phyloP scores from a whole-genome alignment of 37 sponge, comb jelly and placozoan genomes.

The Haliclona indistincta region DNA sequence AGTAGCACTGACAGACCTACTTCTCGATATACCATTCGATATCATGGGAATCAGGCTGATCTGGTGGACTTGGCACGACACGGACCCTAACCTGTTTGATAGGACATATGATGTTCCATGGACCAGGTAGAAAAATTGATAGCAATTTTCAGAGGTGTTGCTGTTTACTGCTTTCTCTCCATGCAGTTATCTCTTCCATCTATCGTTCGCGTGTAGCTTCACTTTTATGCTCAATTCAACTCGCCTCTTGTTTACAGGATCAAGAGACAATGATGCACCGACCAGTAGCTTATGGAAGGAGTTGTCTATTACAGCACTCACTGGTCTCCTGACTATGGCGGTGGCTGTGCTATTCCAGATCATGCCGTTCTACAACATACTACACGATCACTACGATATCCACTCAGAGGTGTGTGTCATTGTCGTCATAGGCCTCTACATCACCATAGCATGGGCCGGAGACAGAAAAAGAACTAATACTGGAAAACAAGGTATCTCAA shows the following conservation, averaged over 20 bases:
- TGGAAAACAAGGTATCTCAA: no score
- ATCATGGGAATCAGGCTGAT: constrained; percentile 49
- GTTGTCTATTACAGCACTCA: no score
- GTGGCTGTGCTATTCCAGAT: constrained; percentile 27
- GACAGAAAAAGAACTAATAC: constrained; percentile 19
- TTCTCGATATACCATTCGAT: constrained; percentile 50
- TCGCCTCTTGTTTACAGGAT: constrained; percentile 12
- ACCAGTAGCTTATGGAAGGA: background rate
- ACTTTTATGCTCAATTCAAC: constrained; percentile 21
- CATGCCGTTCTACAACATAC: constrained; percentile 24
- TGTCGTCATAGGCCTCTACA: constrained; percentile 18
- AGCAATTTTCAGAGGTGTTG: background rate
- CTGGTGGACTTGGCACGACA: constrained; percentile 73
- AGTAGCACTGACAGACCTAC: constrained; percentile 19
- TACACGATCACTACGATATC: constrained; percentile 36
- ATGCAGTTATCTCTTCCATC: constrained; percentile 43
- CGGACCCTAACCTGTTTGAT: constrained; percentile 57
- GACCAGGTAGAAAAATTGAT: constrained; percentile 29
- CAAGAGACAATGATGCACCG: background rate
- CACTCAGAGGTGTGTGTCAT: constrained; percentile 34
- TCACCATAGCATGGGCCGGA: constrained; percentile 28
- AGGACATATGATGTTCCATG: constrained; percentile 47
- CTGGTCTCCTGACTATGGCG: constrained; percentile 25
- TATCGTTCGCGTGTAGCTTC: constrained; percentile 40
- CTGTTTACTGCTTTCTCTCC: background rate